phyloP scores from a whole-genome alignment of 1,140 invertebrate genomes.

The Drosophila truncata region DNA sequence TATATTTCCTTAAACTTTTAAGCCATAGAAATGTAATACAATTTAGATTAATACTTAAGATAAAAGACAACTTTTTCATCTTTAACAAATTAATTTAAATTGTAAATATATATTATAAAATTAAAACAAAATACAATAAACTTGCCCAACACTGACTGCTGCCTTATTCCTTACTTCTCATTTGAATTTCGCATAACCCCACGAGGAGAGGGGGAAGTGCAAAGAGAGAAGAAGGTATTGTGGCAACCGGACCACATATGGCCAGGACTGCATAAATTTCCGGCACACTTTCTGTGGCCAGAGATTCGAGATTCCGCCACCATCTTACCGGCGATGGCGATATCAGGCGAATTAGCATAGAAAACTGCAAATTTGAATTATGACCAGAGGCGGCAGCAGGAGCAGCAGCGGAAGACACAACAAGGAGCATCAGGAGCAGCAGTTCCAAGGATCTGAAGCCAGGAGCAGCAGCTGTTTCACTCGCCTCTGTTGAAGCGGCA shows the following conservation, averaged over 20 bases:
- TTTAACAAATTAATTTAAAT: not conserved
- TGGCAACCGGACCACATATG: slow-evolving; percentile 31
- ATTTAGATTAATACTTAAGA: no score
- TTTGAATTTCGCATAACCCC: slow-evolving; percentile 29
- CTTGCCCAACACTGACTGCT: not conserved
- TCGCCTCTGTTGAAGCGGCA: slow-evolving; percentile 33
- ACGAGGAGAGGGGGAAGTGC: not conserved
- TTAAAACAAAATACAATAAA: not conserved
- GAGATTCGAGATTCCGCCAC: slow-evolving; percentile 19
- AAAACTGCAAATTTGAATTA: slow-evolving; percentile 84
- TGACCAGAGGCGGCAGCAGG: slow-evolving; percentile 45
- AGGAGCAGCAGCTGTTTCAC: slow-evolving; percentile 43
- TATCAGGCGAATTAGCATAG: slow-evolving; percentile 81
- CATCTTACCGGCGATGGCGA: slow-evolving; percentile 54
- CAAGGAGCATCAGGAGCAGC: slow-evolving; percentile 9
- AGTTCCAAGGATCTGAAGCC: slow-evolving; percentile 14
- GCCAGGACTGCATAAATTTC: slow-evolving; percentile 66
- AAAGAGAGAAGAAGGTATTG: not conserved
- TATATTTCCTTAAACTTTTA: no score
- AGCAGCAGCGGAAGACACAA: slow-evolving; percentile 24
- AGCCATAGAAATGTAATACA: no score
- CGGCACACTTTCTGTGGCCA: slow-evolving; percentile 53
- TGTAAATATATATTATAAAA: not conserved
- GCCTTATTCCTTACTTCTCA: slow-evolving; percentile 11
- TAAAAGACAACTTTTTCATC: not conserved